phyloP scores from a whole-genome alignment of 2,888 invertebrate genomes.

The Lasioglossum lativentre region DNA sequence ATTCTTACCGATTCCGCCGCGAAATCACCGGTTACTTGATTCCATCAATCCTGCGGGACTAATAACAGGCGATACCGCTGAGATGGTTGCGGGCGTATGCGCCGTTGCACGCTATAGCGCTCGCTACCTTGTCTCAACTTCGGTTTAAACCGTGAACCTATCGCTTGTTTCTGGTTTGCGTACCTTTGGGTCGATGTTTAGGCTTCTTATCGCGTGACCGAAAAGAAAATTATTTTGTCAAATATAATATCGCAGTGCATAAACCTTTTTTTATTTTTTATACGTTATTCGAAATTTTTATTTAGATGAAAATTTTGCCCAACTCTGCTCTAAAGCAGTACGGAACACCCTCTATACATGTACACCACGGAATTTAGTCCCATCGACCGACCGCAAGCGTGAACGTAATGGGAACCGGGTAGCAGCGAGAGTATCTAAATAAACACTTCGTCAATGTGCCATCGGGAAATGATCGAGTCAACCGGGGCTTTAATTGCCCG shows the following conservation, averaged over 20 bases:
- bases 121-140: not conserved
- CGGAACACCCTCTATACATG: not conserved
- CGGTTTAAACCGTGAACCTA: not conserved
- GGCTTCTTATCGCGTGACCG: not conserved
- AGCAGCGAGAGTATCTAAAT: not conserved
- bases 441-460: not conserved
- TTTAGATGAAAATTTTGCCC: too few relatives aligned
- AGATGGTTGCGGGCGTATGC: constrained; percentile 26
- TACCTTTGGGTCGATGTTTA: not conserved
- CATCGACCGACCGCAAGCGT: not conserved
- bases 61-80: constrained; percentile 80
- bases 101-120: not conserved
- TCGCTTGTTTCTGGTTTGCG: not conserved
- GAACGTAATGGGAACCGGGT: not conserved
- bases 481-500: not conserved
- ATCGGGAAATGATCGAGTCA: not conserved
- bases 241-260: not conserved
- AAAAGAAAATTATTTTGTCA: too few relatives aligned
- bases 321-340: too few relatives aligned
- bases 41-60: constrained; percentile 83
- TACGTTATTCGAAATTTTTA: too few relatives aligned
- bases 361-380: not conserved
- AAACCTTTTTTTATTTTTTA: too few relatives aligned
- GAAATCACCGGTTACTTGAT: constrained; percentile 84
- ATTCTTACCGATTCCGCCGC: constrained; percentile 83